phyloP scores from a whole-genome alignment of 2,113 vertebrate genomes.

The Numenius arquata region DNA sequence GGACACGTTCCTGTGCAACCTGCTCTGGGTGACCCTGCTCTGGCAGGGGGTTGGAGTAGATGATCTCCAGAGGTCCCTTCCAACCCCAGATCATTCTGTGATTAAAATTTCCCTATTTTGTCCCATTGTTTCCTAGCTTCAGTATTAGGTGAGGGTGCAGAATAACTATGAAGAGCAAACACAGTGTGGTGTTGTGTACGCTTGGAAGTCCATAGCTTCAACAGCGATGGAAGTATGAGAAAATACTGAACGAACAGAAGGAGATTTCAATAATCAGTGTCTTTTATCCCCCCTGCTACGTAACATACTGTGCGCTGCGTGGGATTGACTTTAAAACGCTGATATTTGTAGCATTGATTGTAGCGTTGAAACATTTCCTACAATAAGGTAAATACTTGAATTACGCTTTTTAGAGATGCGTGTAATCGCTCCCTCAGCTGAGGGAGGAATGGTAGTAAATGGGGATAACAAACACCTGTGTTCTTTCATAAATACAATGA shows the following conservation, averaged over 20 bases:
- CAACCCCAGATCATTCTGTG: too few relatives aligned
- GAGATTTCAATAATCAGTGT: too few relatives aligned
- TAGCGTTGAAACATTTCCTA: neutral
- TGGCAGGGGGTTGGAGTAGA: too few relatives aligned
- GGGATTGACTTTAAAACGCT: neutral
- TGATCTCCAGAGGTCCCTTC: too few relatives aligned
- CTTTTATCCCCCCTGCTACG: too few relatives aligned
- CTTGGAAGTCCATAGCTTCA: neutral
- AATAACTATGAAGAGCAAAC: neutral
- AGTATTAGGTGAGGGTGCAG: accelerated
- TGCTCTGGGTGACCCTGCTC: too few relatives aligned
- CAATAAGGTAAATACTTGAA: neutral
- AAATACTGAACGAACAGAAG: neutral
- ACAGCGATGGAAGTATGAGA: accelerated
- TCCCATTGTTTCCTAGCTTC: neutral
- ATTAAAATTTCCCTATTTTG: neutral
- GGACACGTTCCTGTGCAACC: too few relatives aligned
- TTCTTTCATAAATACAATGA: neutral
- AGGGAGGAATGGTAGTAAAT: neutral
- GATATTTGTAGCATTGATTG: too few relatives aligned
- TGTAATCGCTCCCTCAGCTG: neutral
- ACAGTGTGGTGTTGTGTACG: accelerated
- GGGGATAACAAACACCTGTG: too few relatives aligned
- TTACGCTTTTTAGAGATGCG: neutral
- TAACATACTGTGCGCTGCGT: accelerated